Conservation (phyloP, 2,113 vertebrate genomes). For the Theristicus caerulescens region DNA sequence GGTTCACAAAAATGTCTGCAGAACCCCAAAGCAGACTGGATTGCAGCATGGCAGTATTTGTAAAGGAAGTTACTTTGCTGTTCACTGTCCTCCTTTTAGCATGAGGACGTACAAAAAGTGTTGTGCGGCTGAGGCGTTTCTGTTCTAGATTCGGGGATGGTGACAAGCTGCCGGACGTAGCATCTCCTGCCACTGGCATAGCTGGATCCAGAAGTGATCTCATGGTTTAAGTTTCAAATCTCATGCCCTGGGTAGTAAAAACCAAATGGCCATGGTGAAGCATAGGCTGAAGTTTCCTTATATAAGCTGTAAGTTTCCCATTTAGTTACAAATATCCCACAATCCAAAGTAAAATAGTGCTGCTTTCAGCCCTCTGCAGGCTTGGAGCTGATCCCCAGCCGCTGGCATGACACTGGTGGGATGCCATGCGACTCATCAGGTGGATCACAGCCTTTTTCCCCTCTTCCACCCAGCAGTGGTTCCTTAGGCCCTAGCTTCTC, state of each 20-base stretch:
- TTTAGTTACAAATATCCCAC: not conserved
- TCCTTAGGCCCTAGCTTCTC: not conserved
- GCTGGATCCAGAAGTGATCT: not conserved
- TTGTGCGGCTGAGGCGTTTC: not conserved
- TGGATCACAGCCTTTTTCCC: not conserved
- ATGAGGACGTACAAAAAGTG: not conserved
- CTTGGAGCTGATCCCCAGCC: not conserved
- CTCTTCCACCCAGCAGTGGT: not conserved
- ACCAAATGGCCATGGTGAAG: not conserved
- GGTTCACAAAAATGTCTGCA: not conserved
- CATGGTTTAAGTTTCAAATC: not conserved
- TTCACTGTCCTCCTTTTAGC: not conserved
- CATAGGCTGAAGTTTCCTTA: not conserved
- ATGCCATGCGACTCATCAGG: not conserved
- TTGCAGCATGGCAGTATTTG: accelerated
- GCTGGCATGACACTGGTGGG: not conserved
- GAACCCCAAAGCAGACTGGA: not conserved
- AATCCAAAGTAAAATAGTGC: not conserved
- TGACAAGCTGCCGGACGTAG: not conserved
- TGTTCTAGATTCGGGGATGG: not conserved
- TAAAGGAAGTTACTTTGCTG: not conserved
- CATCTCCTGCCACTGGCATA: not conserved
- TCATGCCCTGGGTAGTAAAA: not conserved
- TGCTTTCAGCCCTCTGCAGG: not conserved
- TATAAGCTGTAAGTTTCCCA: not conserved